Base-by-base conservation (phyloP, 2,797 vertebrate species). In the Anguilla megastoma region DNA sequence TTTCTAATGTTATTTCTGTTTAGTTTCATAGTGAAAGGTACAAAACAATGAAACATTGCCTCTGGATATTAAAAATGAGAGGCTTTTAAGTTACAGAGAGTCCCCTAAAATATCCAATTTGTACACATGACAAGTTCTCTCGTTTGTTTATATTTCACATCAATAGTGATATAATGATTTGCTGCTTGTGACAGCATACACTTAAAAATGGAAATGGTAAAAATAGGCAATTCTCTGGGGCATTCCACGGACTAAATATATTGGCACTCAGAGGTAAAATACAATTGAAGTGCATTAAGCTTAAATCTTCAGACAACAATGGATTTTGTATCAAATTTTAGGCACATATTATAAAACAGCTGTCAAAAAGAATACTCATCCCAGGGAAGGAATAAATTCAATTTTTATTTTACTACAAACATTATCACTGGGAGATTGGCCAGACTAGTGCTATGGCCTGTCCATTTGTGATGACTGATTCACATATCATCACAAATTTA, bases 301-400 rank as follows among this genome's bases (percentile, higher is more conserved):
- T 14, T 14, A 41, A 16, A 18, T n/a, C 24, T 84, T 84, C 50
- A 8, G 48, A 56, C 50, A 56, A 84, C 24, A 84, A 84, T 56
- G 52, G 52, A 56, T 84, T 84, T 83, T 24, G 10, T 52, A 79
- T 56, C 50, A 84, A 12, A 56, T 54, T 84, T 84, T 84, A 54
- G 52, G 50, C 48, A 56, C 50, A 56, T 4, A n/a, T 83, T 83
- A 83, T 45, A 84, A 84, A 52, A 27, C 3, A 56, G 82, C 48
- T 30, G 82, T 84, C 82, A 56, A 84, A 83, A 56, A 12, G 30
- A 76, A 76, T 41, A 41, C 16, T 74, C 69, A 30, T 74, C 27
- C 69, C 30, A 27, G 27, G 69, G 69, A 33, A 74, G 69, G 30
- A 74, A 30, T 30, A 41, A 16, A 76, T 41, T 36, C 0, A 5